Evolutionary conservation across 2,888 invertebrate species (phyloP).

Genomic region (Osmoderma eremita): DNA sequence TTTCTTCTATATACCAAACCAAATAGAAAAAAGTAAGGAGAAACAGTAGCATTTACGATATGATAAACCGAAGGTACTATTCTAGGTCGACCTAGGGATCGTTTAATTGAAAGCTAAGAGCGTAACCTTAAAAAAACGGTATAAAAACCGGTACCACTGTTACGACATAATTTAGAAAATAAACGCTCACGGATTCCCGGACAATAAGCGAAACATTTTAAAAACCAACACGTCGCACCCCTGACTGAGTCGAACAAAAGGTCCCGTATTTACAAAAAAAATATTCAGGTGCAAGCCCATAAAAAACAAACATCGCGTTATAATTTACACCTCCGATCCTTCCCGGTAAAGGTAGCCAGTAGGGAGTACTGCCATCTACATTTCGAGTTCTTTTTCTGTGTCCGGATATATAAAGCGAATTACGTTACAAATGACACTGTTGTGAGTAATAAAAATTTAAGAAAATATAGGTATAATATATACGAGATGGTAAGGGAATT

Average conservation of each 20-base stretch:
- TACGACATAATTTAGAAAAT: slow-evolving; percentile 46
- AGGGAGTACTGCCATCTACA: slow-evolving; percentile 39
- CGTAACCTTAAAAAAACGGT: slow-evolving; percentile 27
- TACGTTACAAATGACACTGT: slow-evolving; percentile 20
- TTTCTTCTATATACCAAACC: not conserved
- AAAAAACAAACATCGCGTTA: slow-evolving; percentile 56
- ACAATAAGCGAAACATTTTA: slow-evolving; percentile 48
- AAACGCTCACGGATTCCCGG: slow-evolving; percentile 41
- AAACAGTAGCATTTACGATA: too few relatives aligned
- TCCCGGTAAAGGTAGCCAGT: slow-evolving; percentile 49
- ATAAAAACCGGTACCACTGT: slow-evolving; percentile 40
- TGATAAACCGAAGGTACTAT: not conserved
- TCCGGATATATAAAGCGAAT: slow-evolving; percentile 30
- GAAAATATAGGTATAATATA: too few relatives aligned
- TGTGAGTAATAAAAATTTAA: too few relatives aligned
- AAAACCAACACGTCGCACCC: slow-evolving; percentile 50
- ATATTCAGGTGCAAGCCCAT: slow-evolving; percentile 54
- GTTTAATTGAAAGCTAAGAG: slow-evolving; percentile 23
- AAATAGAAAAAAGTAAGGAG: too few relatives aligned
- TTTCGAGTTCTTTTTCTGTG: slow-evolving; percentile 38
- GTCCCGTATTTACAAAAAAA: slow-evolving; percentile 54
- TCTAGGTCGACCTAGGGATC: slow-evolving; percentile 1
- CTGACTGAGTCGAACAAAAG: slow-evolving; percentile 53
- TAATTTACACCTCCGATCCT: slow-evolving; percentile 56
- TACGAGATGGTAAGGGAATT: too few relatives aligned